Base-by-base conservation (phyloP, 1,140 invertebrate species). In the Drosophila asahinai region DNA sequence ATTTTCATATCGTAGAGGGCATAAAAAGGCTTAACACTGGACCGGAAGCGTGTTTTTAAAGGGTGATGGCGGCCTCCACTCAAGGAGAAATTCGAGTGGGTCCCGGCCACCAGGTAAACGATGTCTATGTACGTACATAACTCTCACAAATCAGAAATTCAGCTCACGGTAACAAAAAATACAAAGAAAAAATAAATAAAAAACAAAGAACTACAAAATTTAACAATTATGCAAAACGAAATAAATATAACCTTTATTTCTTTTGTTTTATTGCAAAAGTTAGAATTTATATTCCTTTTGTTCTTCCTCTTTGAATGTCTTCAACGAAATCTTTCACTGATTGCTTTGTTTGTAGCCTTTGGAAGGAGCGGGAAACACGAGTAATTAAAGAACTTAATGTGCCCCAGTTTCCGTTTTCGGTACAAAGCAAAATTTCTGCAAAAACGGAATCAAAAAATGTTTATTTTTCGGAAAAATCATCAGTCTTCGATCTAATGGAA, bases 21-120 rank as follows among this genome's bases (percentile, higher is more conserved):
- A 91, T 91, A 91, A 92, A 92, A 92, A 92, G 90, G 91, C 91
- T 92, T 92, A 92, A 92, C 91, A 92, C 91, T 92, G 91, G 91
- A 92, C 91, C 89, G 91, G 91, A 92, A 92, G 84, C 83, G 91
- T 92, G 92, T 91, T 91, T 90, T 92, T 92, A 93, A 93, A 93
- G 92, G 91, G 91, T 93, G 91, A 93, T 93, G 92, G 92, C 92
- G 93, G 94, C 95, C 93, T 94, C 96, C 93, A 97, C 97, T 93
- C 97, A 98, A 94, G 97, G 97, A 93, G 97, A 98, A 95, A 99
- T 99, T 93, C 95, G 98, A 95, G 97, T 98, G 94, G 98, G 98
- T 94, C 96, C 97, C 93, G 97, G 96, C 93, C 97, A 98, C 95
- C 98, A 98, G 97, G 97, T 97, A 94, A 94, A 94, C 93, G 94